Evolutionary conservation across 92 coral and sea anemone genomes (phyloP).

Genomic region (Porites divaricata): DNA sequence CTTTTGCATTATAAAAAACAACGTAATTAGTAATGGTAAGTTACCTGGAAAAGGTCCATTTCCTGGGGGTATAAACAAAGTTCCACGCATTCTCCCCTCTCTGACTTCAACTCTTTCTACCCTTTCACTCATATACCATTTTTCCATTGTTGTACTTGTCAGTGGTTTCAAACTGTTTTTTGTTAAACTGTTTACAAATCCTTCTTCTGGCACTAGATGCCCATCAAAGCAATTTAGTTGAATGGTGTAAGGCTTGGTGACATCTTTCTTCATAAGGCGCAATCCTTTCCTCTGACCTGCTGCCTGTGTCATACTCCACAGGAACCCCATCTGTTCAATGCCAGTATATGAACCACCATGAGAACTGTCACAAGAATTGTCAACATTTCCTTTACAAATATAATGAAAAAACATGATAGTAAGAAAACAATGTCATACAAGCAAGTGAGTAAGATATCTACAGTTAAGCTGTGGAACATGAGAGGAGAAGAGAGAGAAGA

Average conservation of each 20-base stretch:
- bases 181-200: conserved; percentile 11
- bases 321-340: conserved; percentile 74
- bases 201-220: conserved; percentile 30
- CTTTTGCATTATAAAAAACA: too few relatives aligned
- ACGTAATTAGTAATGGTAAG: neutral
- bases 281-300: conserved; percentile 54
- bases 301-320: conserved; percentile 69
- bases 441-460: too few relatives aligned
- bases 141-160: conserved; percentile 25
- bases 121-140: conserved; percentile 54
- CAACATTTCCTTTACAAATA: conserved; percentile 14
- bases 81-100: conserved; percentile 64
- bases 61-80: conserved; percentile 69
- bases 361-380: neutral
- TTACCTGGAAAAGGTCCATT: conserved; percentile 72
- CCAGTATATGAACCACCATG: conserved; percentile 72
- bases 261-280: conserved; percentile 70
- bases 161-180: conserved; percentile 15
- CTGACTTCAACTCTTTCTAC: conserved; percentile 58
- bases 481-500: too few relatives aligned
- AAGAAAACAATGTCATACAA: neutral
- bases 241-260: conserved; percentile 69
- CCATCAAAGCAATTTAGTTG: conserved; percentile 65
- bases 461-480: too few relatives aligned
- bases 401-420: neutral